Conservation (phyloP, 1,140 invertebrate species). For the Cydia amplana region DNA sequence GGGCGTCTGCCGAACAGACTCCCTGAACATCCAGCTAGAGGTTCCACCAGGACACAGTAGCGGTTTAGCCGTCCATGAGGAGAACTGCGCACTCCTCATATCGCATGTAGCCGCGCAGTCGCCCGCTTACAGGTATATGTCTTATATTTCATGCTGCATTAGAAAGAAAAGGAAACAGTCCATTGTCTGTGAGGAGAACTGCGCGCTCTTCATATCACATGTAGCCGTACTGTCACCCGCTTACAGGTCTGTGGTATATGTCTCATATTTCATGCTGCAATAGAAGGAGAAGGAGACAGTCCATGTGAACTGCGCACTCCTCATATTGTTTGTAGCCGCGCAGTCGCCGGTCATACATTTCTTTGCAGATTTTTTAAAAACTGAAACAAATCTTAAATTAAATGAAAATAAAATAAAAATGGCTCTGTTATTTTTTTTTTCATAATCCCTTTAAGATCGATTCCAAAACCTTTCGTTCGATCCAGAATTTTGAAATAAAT, state of each 20-base stretch:
- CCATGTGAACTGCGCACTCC: conserved; percentile 70
- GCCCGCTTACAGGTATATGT: conserved; percentile 85
- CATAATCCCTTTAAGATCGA: too few species aligned
- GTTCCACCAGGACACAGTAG: conserved; percentile 75
- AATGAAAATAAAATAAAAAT: too few species aligned
- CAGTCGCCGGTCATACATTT: too few species aligned
- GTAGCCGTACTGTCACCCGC: conserved; percentile 86
- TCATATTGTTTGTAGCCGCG: conserved; percentile 84
- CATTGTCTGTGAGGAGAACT: conserved; percentile 72
- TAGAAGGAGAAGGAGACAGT: conserved; percentile 48
- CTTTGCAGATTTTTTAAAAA: too few species aligned
- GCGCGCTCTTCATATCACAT: conserved; percentile 81
- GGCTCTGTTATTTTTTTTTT: too few species aligned
- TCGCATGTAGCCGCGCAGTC: conserved; percentile 84
- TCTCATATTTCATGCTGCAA: too few species aligned
- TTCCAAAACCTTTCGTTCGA: too few species aligned
- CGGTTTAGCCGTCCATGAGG: conserved; percentile 72
- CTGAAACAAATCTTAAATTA: too few species aligned
- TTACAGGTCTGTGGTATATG: conserved; percentile 87
- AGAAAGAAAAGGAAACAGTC: conserved; percentile 48
- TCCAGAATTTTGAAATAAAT: too few species aligned
- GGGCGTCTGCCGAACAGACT: conserved; percentile 85
- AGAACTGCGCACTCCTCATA: conserved; percentile 79
- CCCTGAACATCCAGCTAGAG: conserved; percentile 83
- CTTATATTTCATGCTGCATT: too few species aligned